Conservation (phyloP, 2,113 vertebrate genomes). For the Microtus richardsoni region DNA sequence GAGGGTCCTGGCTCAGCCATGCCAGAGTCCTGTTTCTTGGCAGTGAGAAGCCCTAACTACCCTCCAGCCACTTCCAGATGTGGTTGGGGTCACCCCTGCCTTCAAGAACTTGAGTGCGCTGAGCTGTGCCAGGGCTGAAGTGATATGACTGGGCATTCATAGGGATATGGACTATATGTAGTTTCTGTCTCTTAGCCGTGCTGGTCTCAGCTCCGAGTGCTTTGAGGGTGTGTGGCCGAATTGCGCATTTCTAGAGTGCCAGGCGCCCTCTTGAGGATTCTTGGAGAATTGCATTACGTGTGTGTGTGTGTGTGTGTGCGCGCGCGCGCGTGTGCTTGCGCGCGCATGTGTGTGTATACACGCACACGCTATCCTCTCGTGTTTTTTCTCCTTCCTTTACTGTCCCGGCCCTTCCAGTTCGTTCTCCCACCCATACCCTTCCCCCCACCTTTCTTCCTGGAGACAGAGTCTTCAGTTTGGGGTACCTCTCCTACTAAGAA, state of each 20-base stretch:
- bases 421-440: neutral
- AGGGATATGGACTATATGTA: neutral
- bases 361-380: no score
- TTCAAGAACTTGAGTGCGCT: neutral
- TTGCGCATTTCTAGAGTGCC: neutral
- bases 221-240: neutral
- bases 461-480: neutral
- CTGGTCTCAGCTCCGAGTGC: neutral
- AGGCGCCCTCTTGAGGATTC: slow-evolving; percentile 54
- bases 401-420: neutral
- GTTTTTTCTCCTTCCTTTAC: neutral
- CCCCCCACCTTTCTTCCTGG: neutral
- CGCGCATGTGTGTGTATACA: no score
- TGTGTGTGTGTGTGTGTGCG: neutral
- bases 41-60: neutral
- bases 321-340: neutral
- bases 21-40: neutral
- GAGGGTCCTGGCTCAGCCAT: neutral
- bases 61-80: neutral
- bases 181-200: neutral
- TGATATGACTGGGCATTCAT: neutral
- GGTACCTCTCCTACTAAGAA: neutral
- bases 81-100: neutral
- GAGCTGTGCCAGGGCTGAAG: neutral
- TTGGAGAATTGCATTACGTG: neutral